phyloP scores from a whole-genome alignment of 2,113 vertebrate species.

The Motacilla alba region DNA sequence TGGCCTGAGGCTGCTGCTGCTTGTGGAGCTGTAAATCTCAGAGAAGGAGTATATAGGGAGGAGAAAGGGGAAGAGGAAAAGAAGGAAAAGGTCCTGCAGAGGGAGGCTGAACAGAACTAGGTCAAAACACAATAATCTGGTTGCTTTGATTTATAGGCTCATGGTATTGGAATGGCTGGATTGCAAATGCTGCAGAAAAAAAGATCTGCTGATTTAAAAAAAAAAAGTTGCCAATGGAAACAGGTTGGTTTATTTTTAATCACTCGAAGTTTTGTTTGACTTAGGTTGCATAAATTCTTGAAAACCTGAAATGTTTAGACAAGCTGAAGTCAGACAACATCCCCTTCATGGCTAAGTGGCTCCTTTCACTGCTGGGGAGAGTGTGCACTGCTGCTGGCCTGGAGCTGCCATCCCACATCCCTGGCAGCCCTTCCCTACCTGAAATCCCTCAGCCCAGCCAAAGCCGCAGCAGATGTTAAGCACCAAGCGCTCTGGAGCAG shows the following conservation, averaged over 20 bases:
- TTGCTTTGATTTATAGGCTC: neutral
- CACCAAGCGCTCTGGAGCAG: neutral
- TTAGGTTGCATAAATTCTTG: neutral
- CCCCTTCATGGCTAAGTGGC: neutral
- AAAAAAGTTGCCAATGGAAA: neutral
- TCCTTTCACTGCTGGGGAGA: neutral
- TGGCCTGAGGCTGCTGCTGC: neutral
- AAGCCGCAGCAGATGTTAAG: fast-evolving
- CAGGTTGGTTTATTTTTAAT: constrained; percentile 21
- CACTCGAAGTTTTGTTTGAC: neutral
- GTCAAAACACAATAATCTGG: neutral
- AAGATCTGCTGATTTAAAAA: neutral
- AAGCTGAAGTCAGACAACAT: neutral
- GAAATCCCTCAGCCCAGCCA: neutral
- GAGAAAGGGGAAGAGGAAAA: neutral
- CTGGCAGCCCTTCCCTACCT: neutral
- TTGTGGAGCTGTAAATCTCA: neutral
- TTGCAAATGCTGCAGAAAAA: constrained; percentile 36
- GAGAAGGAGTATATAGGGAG: neutral
- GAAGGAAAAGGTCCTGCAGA: neutral
- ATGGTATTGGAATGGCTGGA: neutral
- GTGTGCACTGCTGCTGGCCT: fast-evolving
- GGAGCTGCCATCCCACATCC: fast-evolving
- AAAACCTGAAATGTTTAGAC: neutral
- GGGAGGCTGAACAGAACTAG: neutral